phyloP scores from a whole-genome alignment of 92 coral and sea anemone species.

The Epizoanthus rinbou region DNA sequence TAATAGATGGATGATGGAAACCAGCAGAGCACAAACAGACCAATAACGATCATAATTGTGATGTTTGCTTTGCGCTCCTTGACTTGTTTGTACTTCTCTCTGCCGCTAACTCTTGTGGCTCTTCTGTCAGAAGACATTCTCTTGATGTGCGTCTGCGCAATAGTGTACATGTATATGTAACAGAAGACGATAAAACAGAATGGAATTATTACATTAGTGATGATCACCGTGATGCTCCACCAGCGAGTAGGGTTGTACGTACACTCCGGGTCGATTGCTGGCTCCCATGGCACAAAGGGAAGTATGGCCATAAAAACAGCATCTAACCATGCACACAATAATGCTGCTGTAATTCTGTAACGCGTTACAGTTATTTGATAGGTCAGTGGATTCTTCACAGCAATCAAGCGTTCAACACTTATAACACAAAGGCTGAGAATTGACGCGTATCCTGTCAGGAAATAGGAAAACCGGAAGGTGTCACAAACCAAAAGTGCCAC shows the following conservation, averaged over 20 bases:
- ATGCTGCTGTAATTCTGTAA: conserved; percentile 59
- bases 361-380: conserved; percentile 72
- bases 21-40: conserved; percentile 87
- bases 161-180: conserved; percentile 76
- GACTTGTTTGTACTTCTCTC: conserved; percentile 60
- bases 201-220: conserved; percentile 78
- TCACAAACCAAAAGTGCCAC: conserved; percentile 58
- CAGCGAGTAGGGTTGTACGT: conserved; percentile 82
- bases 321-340: conserved; percentile 78
- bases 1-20: conserved; percentile 94
- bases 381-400: conserved; percentile 82
- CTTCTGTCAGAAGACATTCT: conserved; percentile 51
- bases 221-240: conserved; percentile 97
- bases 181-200: conserved; percentile 85
- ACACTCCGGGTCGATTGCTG: conserved; percentile 57
- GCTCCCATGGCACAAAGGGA: conserved; percentile 87
- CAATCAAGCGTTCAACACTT: conserved; percentile 91
- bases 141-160: conserved; percentile 68
- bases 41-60: conserved; percentile 88
- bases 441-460: conserved; percentile 94
- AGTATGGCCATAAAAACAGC: conserved; percentile 71
- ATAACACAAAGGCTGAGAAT: conserved; percentile 88
- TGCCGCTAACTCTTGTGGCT: background rate
- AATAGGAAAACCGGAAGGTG: conserved; percentile 81
- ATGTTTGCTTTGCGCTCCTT: conserved; percentile 78